Evolutionary conservation across 2,888 invertebrate species (phyloP), one percentile per base, ranked within the genome.

Genomic region (Cosmorhoe ocellata): DNA sequence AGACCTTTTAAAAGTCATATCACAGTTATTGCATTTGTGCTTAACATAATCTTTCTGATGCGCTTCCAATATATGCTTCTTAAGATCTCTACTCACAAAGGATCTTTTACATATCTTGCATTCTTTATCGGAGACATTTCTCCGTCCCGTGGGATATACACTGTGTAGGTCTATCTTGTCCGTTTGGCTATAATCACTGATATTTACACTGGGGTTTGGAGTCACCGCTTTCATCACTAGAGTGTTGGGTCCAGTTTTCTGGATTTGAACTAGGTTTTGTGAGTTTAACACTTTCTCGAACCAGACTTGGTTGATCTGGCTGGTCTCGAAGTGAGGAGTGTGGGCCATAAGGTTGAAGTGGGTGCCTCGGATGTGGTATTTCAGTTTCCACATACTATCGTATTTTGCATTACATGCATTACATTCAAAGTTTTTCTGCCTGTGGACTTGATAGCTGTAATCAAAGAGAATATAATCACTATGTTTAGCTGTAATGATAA

Each of bases 231-330:
- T 62, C 61, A 85, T 67, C 0, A 81, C 38, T 0, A 83, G 42
- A 0, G 59, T 56, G 10, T 76, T 84, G 0, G 55, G 52, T 0
- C 69, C 67, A 0, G 67, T 64, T 43, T 82, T 84, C n/a, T 59
- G 76, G 0, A 85, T 80, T 60, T 84, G 71, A 0, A 82, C 64
- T 0, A 82, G 47, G 0, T 56, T 58, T 1, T 76, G 57, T 0
- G 76, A 61, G 38, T 84, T 80, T 0, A 61, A 34, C 0, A 83
- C 84, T 5, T 66, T 76, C 37, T 85, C 85, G 1, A 73, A 74
- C 83, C 85, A 85, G 0, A 77, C 71, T 43, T 83, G 71, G 49
- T 84, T 79, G 0, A 83, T 60, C 27, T 72, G 60, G 48, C 77
- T 78, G 0, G 57, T 27, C 0, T 74, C 61, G 0, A 62, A 69